A percentile compares a stretch with the other conserved stretches of the same genome.
Conservation (phyloP, 2,888 invertebrate genomes). For the Sesia apiformis region DNA sequence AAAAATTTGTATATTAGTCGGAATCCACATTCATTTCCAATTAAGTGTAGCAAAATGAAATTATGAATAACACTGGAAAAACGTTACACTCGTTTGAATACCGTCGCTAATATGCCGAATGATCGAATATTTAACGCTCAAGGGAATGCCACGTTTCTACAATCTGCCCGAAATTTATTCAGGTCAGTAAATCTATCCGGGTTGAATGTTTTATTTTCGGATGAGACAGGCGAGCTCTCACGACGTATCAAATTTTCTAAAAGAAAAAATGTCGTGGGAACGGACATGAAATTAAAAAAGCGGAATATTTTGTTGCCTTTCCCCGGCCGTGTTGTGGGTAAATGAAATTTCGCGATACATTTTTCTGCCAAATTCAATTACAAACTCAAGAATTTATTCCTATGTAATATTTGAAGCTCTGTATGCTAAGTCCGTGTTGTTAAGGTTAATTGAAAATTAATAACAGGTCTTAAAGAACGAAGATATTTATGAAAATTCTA, state of each 20-base stretch:
- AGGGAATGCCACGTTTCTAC: slow-evolving; percentile 10
- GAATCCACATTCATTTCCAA: no score
- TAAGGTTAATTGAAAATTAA: no score
- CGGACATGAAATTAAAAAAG: background rate
- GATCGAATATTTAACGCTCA: slow-evolving; percentile 12
- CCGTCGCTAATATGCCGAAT: slow-evolving; percentile 10
- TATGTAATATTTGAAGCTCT: no score
- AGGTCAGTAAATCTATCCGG: slow-evolving; percentile 14
- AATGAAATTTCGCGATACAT: background rate
- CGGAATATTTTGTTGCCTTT: background rate
- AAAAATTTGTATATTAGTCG: no score
- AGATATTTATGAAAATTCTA: no score
- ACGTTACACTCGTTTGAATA: slow-evolving; percentile 3
- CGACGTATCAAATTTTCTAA: background rate
- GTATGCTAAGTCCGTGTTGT: no score
- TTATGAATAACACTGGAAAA: slow-evolving; percentile 3
- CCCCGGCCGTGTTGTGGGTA: background rate
- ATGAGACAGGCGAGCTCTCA: slow-evolving; percentile 1
- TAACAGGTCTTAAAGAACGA: no score
- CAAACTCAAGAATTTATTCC: background rate
- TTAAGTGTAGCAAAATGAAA: background rate
- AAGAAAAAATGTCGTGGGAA: background rate
- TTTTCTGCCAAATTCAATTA: background rate
- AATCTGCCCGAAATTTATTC: slow-evolving; percentile 15
- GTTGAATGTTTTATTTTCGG: slow-evolving; percentile 7